Base-by-base conservation (phyloP, 2,888 invertebrate genomes). In the Meganola albula region DNA sequence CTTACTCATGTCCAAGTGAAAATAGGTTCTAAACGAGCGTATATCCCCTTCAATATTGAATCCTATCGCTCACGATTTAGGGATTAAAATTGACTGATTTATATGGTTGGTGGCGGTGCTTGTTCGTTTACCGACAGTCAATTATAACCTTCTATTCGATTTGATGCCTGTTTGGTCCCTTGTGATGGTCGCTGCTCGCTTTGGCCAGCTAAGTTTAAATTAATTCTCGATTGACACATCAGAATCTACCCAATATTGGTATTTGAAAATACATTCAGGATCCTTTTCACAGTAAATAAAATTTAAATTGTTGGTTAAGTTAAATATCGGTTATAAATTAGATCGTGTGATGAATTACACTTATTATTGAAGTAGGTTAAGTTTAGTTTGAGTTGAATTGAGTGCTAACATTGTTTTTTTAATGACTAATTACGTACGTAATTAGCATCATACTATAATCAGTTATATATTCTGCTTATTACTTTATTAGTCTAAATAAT, bases 101-200 rank as follows among this genome's bases (percentile, higher is more conserved):
- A 39, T 39, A 38, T 35, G 41, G 34, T 63, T 51, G 58, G 52
- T 49, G 67, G 69, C 39, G 61, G 67, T 63, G 64, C 71, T 69
- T 76, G 64, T 75, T 77, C 63, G 68, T 55, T 66, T 66, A 71
- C 58, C 59, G 48, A 49, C 48, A 67, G 73, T 74, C 79, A 79
- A 79, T 80, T 79, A 80, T 80, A 75, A 78, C 74, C 71, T 74
- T 74, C 75, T 79, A 78, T 82, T 77, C 70, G 79, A 80, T 83
- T 78, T 79, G 77, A 78, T 76, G 70, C 63, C 73, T 63, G 72
- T 66, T 71, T 58, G 58, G 68, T 79, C 82, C 76, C 75, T 64
- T 53, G 74, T 73, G 82, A 53, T 53, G 51, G 54, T 54, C 67
- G 63, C 59, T 75, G 74, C 64, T 78, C 74, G 73, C 71, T 78